Percentiles rank a stretch among this genome's conserved stretches.
phyloP scores from a whole-genome alignment of 2,888 invertebrate genomes.

The Drosophila mettleri region DNA sequence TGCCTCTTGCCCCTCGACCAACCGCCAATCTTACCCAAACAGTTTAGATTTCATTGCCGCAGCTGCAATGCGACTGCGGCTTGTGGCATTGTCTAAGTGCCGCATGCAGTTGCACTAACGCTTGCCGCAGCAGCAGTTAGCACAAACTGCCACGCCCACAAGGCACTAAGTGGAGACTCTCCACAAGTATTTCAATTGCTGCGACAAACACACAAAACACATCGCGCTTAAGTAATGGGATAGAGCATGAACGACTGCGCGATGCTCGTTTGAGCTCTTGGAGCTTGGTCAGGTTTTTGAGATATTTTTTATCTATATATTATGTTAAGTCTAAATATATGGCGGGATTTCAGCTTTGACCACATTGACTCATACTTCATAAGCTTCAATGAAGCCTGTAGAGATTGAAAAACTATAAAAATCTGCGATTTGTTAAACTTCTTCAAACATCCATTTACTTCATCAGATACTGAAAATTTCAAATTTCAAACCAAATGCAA shows the following conservation, averaged over 20 bases:
- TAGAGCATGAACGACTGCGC: background rate
- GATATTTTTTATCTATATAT: too few species aligned
- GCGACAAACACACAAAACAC: constrained; percentile 3
- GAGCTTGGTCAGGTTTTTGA: too few species aligned
- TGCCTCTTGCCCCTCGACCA: too few species aligned
- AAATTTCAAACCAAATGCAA: background rate
- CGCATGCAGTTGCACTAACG: constrained; percentile 26
- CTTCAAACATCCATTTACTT: too few species aligned
- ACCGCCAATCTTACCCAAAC: too few species aligned
- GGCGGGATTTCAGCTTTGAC: too few species aligned
- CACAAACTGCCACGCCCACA: constrained; percentile 11
- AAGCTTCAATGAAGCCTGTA: too few species aligned
- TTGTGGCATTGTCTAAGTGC: constrained; percentile 42
- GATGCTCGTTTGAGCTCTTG: background rate
- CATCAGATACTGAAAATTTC: too few species aligned
- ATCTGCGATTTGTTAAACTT: too few species aligned
- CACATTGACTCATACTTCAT: too few species aligned
- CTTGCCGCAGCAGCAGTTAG: constrained; percentile 5
- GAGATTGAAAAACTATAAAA: too few species aligned
- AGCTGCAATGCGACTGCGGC: constrained; percentile 39
- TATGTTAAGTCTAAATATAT: too few species aligned
- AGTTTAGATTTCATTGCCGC: constrained; percentile 59
- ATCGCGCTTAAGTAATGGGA: background rate
- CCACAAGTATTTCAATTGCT: background rate
- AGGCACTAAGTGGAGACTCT: constrained; percentile 11